Conservation (phyloP, 2,888 invertebrate species). For the Drosophila histrio region DNA sequence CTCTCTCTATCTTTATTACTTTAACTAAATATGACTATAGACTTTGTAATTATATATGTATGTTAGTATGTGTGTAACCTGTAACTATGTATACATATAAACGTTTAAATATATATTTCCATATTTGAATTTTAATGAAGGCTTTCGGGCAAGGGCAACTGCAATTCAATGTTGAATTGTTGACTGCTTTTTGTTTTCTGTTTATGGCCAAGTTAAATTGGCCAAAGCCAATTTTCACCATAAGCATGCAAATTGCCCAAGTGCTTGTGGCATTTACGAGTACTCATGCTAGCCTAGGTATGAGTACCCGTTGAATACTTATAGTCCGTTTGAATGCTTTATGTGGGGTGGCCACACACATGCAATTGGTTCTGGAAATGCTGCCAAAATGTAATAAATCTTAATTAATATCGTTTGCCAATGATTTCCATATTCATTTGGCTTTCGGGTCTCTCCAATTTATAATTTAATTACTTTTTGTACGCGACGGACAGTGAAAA, state of each 20-base stretch:
- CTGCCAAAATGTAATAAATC: constrained; percentile 70
- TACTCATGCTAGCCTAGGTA: not conserved
- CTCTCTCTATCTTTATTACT: not conserved
- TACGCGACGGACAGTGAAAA: constrained; percentile 15
- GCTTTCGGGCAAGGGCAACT: constrained; percentile 36
- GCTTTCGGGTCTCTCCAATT: constrained; percentile 51
- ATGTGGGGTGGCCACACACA: constrained; percentile 39
- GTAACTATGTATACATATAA: not conserved
- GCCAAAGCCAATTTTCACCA: constrained; percentile 53
- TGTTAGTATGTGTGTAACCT: not conserved
- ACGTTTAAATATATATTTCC: constrained; percentile 19
- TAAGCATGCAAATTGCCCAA: constrained; percentile 58
- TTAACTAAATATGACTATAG: not conserved
- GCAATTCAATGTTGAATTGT: constrained; percentile 52
- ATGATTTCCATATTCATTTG: constrained; percentile 61
- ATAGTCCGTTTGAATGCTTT: constrained; percentile 16
- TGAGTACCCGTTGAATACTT: constrained; percentile 14
- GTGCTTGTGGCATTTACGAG: constrained; percentile 19
- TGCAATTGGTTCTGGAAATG: constrained; percentile 42
- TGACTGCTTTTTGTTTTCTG: constrained; percentile 38
- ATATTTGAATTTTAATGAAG: constrained; percentile 40
- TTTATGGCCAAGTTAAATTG: constrained; percentile 59
- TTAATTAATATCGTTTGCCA: constrained; percentile 69
- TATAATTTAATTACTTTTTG: constrained; percentile 65
- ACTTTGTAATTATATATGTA: not conserved